Evolutionary conservation across 1,140 invertebrate species (phyloP), one percentile per base, ranked within the genome.

Genomic region (roundworm (Caenorhabditis elegans)): DNA sequence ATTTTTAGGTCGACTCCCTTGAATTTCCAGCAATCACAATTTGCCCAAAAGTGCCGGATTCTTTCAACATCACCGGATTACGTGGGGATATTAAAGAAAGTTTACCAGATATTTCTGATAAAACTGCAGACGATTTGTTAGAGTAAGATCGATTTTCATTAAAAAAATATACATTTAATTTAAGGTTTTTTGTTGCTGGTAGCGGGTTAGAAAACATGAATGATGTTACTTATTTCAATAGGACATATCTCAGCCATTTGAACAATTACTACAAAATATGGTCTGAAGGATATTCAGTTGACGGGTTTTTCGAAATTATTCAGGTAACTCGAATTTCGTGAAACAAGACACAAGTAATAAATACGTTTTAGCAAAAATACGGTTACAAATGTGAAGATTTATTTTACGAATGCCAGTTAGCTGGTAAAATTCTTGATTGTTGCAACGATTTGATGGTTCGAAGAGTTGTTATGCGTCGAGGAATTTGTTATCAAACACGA

Each of bases 151-250:
- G 77, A 51, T 36, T 17, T 3, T 2, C 48, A 47, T 75, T 36
- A 11, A 48, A 2, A 22, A 31, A 2, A 8, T 36, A 78, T 2
- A 24, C 3, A 2, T 17, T 48, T 28, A 39, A 70, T 36, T 48
- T 84, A 34, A 39, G 84, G 34, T 88, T 76, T 36, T 88, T 84
- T 79, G 28, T 88, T 3, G 87, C 80, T 51, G 88, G 88, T 13
- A 89, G 83, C 76, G 87, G 87, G 15, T 70, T 88, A 0, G 87
- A 88, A 79, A 88, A 88, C 34, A 88, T 88, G 85, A 82, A 84
- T 55, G 60, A 34, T 5, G 65, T 88, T 13, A 55, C 78, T 17
- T 77, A 70, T 34, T 86, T 86, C 34, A 88, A 88, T 77, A 28
- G 80, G 0, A 87, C 86, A 10, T 89, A 88, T 80, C 49, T 89